Evolutionary conservation across 2,797 vertebrate species (phyloP).

Genomic region (Sparidentex hasta): DNA sequence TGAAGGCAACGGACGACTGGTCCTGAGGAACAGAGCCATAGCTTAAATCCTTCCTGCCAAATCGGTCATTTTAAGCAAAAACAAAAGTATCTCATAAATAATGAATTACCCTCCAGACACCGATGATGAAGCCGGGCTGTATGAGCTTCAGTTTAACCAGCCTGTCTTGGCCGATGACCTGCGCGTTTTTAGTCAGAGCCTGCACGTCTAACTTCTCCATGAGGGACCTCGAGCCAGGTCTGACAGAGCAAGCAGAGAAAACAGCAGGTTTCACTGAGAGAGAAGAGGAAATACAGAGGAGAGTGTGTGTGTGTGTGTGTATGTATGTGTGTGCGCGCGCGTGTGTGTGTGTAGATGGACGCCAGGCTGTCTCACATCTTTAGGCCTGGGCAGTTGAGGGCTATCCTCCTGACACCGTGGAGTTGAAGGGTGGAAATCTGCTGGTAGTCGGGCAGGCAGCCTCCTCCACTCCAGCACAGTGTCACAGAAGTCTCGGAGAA

Average conservation of each 20-base stretch:
- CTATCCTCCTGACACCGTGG: conserved; percentile 85
- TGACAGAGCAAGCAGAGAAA: conserved; percentile 64
- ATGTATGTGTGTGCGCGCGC: no score
- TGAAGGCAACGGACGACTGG: conserved; percentile 86
- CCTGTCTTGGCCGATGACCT: conserved; percentile 83
- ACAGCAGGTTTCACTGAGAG: conserved; percentile 25
- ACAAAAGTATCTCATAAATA: no score
- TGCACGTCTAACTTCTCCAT: conserved; percentile 83
- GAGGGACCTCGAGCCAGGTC: conserved; percentile 87
- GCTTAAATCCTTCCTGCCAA: not conserved
- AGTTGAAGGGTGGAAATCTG: conserved; percentile 86
- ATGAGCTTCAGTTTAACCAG: conserved; percentile 85
- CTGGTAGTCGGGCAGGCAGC: conserved; percentile 79
- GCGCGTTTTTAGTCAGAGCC: conserved; percentile 64
- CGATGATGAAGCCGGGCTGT: conserved; percentile 87
- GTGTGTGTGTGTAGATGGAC: conserved; percentile 1
- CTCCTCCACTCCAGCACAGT: conserved; percentile 84
- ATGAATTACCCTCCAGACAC: conserved; percentile 91
- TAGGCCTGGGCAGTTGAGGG: conserved; percentile 70
- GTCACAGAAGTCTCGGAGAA: conserved; percentile 87
- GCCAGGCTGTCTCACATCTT: conserved; percentile 83
- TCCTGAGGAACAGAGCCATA: conserved; percentile 70
- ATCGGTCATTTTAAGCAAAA: not conserved
- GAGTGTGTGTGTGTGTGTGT: no score
- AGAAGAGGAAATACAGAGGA: conserved; percentile 19